Base-by-base conservation (phyloP, 2,888 invertebrate species). In the Harpalus rubripes region DNA sequence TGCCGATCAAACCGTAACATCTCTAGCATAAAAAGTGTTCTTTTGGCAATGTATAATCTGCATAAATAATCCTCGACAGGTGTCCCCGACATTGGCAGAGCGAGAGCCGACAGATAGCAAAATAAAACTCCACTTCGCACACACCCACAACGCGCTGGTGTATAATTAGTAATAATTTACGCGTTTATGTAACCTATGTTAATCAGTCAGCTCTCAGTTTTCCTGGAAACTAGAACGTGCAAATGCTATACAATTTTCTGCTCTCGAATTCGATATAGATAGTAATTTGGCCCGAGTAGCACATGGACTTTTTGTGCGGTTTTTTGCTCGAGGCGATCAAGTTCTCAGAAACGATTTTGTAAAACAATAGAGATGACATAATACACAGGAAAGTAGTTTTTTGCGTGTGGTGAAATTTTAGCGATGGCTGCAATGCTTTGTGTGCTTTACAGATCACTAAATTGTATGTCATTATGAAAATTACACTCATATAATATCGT, bases 241-340 rank as follows among this genome's bases (percentile, higher is more conserved):
- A 83, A 83, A 83, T 83, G 74, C 76, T 83, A 83, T 83, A 83
- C 83, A 74, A 83, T 83, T 83, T 83, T 61, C 83, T 76, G 72
- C 82, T 82, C 72, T 82, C 72, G 22, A 83, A 83, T 83, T 83
- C 32, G 76, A 76, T 63, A 61, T 39, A 74, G 76, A 41, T 61
- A 39, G 76, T 76, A 83, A 83, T 83, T 74, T 83, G 76, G 83
- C 39, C 61, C 39, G 59, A 32, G 59, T 61, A 41, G 41, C 56
- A 78, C 58, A 78, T 78, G 78, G 56, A 15, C 39, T 32, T 82
- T 78, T 78, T 58, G 78, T 74, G 61, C 16, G 22, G n/a, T 82
- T 82, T 58, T 72, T 72, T 81, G 72, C 56, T 18, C 15, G 12
- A 15, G 16, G 82, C 59, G 26, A 26, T 56, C 12, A 18, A 15